phyloP scores from a whole-genome alignment of 1,140 invertebrate species.

The Anoplolepis gracilipes region DNA sequence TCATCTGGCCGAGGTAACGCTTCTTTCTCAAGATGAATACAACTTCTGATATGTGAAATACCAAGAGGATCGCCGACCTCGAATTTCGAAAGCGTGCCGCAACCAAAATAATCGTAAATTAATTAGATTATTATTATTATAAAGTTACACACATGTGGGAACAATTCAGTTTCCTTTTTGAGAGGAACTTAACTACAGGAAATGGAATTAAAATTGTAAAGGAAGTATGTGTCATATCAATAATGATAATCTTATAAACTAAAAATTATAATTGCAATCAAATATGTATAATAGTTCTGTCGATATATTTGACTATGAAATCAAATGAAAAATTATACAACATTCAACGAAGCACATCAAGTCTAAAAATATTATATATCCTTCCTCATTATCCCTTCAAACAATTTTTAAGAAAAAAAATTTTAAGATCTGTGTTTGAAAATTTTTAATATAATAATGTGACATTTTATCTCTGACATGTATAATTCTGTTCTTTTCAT shows the following conservation, averaged over 20 bases:
- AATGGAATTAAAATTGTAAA: neutral
- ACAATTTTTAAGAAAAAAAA: neutral
- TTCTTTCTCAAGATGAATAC: slow-evolving; percentile 3
- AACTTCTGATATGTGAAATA: slow-evolving; percentile 22
- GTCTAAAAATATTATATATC: too few species aligned
- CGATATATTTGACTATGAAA: neutral
- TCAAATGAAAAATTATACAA: neutral
- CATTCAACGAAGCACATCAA: neutral
- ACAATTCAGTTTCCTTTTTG: neutral
- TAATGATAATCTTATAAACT: neutral
- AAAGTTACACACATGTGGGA: neutral
- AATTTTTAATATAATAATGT: neutral
- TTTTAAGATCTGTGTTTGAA: neutral
- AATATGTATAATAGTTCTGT: neutral
- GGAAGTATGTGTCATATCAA: neutral
- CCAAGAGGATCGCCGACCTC: slow-evolving; percentile 1
- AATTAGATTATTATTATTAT: slow-evolving; percentile 19
- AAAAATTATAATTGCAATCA: neutral
- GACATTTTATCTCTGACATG: neutral
- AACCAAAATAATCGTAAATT: neutral
- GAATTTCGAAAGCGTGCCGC: slow-evolving; percentile 8
- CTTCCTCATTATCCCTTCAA: too few species aligned
- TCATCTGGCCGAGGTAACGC: neutral
- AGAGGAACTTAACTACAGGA: neutral
- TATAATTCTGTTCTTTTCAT: neutral